phyloP scores from a whole-genome alignment of 2,797 vertebrate genomes.

The Alca torda region DNA sequence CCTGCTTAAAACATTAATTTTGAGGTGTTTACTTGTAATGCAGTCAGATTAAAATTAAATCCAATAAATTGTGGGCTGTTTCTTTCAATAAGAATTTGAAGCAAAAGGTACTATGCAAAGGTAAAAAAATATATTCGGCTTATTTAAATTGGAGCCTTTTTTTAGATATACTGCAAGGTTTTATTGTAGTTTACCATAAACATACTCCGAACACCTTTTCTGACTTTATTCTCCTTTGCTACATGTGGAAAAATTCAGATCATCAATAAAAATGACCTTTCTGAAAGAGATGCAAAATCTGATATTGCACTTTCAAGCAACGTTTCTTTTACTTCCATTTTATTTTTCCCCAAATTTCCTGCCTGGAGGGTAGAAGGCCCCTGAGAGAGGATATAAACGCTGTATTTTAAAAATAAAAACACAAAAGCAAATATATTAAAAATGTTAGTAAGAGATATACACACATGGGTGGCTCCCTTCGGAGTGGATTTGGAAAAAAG shows the following conservation, averaged over 20 bases:
- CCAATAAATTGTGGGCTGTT: not conserved
- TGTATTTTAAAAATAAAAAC: not conserved
- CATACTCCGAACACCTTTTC: not conserved
- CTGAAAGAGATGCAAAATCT: not conserved
- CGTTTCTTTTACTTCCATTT: not conserved
- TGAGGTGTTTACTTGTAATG: not conserved
- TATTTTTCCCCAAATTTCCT: not conserved
- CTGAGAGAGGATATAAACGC: not conserved
- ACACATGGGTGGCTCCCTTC: not conserved
- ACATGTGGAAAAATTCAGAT: not conserved
- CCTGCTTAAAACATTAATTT: not conserved
- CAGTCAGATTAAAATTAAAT: not conserved
- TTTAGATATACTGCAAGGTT: not conserved
- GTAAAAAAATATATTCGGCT: not conserved
- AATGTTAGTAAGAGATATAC: not conserved
- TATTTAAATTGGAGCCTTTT: not conserved
- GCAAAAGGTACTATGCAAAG: not conserved
- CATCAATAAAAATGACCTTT: not conserved
- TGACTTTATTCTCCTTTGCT: not conserved
- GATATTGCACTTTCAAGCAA: not conserved
- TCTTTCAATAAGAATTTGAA: not conserved
- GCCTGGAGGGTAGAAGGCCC: not conserved
- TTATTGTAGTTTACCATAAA: not conserved
- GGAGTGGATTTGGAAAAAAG: not conserved
- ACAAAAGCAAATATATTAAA: not conserved